phyloP scores from a whole-genome alignment of 2,797 vertebrate species.

The Enteromius argenteus region DNA sequence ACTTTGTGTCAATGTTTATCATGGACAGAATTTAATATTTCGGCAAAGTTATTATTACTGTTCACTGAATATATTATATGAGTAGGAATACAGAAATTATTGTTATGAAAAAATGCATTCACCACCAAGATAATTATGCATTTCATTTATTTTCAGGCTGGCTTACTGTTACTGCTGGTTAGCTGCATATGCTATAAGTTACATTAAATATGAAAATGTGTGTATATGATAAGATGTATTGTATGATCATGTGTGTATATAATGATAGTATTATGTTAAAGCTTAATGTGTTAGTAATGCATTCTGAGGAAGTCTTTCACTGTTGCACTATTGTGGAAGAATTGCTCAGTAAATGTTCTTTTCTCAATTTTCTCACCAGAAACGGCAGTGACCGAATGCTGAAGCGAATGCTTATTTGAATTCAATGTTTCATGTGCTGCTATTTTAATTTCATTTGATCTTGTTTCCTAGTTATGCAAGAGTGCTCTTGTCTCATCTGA shows the following conservation, averaged over 20 bases:
- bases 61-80: neutral
- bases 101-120: neutral
- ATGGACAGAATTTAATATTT: neutral
- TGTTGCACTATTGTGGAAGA: neutral
- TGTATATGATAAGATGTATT: too few relatives aligned
- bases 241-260: too few relatives aligned
- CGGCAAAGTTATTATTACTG: neutral
- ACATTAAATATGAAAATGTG: too few relatives aligned
- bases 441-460: constrained; percentile 32
- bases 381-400: neutral
- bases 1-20: constrained; percentile 1
- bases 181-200: neutral
- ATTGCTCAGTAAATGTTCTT: neutral
- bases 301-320: too few relatives aligned
- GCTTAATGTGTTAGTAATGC: neutral
- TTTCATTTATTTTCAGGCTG: neutral
- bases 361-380: neutral
- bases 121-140: neutral
- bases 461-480: constrained; percentile 23
- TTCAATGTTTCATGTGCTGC: constrained; percentile 5
- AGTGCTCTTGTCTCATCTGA: constrained; percentile 36
- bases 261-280: neutral
- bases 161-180: neutral
- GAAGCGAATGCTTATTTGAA: neutral
- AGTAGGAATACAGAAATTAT: neutral